A percentile compares a stretch with the other conserved stretches of the same genome.
phyloP scores from a whole-genome alignment of 2,888 invertebrate species.

The Sipha maydis region DNA sequence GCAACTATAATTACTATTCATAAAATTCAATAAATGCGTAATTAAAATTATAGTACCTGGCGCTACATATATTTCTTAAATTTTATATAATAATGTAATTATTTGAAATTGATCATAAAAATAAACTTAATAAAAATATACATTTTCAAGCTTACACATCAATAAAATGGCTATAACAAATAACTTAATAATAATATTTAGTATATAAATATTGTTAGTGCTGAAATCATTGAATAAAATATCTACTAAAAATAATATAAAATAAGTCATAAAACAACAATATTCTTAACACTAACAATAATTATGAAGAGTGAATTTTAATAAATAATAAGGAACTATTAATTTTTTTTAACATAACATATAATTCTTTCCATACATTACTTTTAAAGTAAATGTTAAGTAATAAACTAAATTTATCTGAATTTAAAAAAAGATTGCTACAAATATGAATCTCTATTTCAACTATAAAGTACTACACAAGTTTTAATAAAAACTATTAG shows the following conservation, averaged over 20 bases:
- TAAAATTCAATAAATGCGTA: background rate
- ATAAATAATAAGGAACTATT: constrained; percentile 44
- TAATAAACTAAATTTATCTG: background rate
- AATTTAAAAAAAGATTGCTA: background rate
- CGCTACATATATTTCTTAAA: constrained; percentile 16
- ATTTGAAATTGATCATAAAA: constrained; percentile 22
- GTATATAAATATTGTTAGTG: constrained; percentile 40
- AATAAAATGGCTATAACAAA: constrained; percentile 40
- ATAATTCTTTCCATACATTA: background rate
- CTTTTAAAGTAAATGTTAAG: background rate
- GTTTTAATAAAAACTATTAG: background rate
- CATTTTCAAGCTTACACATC: constrained; percentile 1
- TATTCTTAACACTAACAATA: constrained; percentile 26
- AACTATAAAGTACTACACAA: background rate
- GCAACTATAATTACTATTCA: background rate
- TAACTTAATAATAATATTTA: constrained; percentile 10
- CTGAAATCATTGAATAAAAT: background rate
- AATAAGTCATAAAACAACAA: background rate
- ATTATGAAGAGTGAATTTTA: background rate
- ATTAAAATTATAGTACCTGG: background rate
- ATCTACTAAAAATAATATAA: constrained; percentile 12
- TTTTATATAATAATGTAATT: background rate
- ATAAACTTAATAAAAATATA: constrained; percentile 39
- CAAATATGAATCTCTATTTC: background rate
- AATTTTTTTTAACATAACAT: background rate